phyloP scores from a whole-genome alignment of 1,140 invertebrate genomes.

The Pissodes strobi region DNA sequence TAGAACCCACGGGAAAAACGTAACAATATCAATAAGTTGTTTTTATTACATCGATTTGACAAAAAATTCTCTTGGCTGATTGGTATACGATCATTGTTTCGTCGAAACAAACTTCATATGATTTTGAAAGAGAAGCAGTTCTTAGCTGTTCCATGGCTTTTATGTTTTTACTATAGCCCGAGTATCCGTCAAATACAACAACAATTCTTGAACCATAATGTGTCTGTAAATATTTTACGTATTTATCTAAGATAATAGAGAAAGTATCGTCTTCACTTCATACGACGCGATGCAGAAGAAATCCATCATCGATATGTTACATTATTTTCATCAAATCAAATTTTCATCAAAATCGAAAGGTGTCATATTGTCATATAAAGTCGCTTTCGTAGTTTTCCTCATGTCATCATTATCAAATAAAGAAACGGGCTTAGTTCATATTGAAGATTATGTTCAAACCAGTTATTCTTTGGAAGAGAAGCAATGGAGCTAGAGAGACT shows the following conservation, averaged over 20 bases:
- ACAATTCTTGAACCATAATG: slow-evolving; percentile 24
- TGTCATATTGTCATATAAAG: slow-evolving; percentile 50
- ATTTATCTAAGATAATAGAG: slow-evolving; percentile 36
- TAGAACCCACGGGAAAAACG: too few relatives aligned
- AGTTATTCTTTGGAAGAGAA: slow-evolving; percentile 55
- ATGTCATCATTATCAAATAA: slow-evolving; percentile 55
- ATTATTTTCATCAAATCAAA: slow-evolving; percentile 52
- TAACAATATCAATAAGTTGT: slow-evolving; percentile 45
- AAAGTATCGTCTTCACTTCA: slow-evolving; percentile 41
- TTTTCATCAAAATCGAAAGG: slow-evolving; percentile 43
- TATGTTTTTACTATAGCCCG: slow-evolving; percentile 20
- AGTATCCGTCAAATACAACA: slow-evolving; percentile 52
- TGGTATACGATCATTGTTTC: slow-evolving; percentile 48
- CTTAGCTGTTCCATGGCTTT: slow-evolving; percentile 37
- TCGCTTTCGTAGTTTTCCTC: slow-evolving; percentile 53
- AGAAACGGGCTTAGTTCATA: slow-evolving; percentile 55
- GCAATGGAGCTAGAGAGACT: slow-evolving; percentile 51
- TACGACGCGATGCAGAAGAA: slow-evolving; percentile 43
- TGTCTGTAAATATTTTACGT: slow-evolving; percentile 33
- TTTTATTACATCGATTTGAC: slow-evolving; percentile 49
- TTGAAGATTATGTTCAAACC: slow-evolving; percentile 49
- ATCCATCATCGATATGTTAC: slow-evolving; percentile 49
- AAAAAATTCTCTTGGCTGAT: slow-evolving; percentile 52
- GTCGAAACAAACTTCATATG: slow-evolving; percentile 48
- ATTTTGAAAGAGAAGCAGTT: slow-evolving; percentile 40